These are phyloP conservation scores for Anthrax anthrax DNA, from an alignment of 2,888 invertebrate genomes.

Conservation along the genomic window DNA sequence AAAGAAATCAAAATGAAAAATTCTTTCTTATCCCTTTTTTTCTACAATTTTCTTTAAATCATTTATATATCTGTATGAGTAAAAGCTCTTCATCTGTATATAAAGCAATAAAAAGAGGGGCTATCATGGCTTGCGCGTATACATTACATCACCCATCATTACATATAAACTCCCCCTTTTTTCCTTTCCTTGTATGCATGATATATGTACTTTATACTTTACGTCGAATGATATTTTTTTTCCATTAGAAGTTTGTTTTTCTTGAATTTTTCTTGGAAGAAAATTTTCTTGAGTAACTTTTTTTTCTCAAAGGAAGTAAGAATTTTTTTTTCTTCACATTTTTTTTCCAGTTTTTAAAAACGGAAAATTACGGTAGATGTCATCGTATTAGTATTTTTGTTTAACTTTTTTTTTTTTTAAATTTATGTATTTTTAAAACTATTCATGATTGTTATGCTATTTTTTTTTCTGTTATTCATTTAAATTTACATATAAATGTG, in stretches of 20 bases:
- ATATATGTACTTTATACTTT: too few relatives aligned
- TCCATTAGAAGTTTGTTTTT: slow-evolving; percentile 3
- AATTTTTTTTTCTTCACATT: slow-evolving; percentile 6
- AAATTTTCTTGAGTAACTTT: slow-evolving; percentile 11
- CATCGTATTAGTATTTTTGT: too few relatives aligned
- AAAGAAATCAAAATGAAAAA: too few relatives aligned
- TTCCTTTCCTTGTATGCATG: too few relatives aligned
- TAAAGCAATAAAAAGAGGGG: not conserved
- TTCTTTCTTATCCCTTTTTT: not conserved
- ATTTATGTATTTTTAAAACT: too few relatives aligned
- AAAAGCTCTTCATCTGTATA: not conserved
- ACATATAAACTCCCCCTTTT: slow-evolving; percentile 3
- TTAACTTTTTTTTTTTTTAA: too few relatives aligned
- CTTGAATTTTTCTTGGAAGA: slow-evolving; percentile 13
- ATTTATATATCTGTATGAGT: too few relatives aligned
- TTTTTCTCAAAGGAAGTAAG: slow-evolving; percentile 8
- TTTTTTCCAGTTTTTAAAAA: not conserved
- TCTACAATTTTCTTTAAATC: not conserved
- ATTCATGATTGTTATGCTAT: too few relatives aligned
- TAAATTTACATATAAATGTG: too few relatives aligned
- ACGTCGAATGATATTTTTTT: too few relatives aligned
- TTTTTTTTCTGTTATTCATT: too few relatives aligned
- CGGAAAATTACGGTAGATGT: slow-evolving; percentile 14
- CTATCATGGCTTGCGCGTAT: not conserved
- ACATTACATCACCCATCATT: too few relatives aligned